Evolutionary conservation across 2,113 vertebrate species (phyloP).

Genomic region (Lasiurus cinereus): DNA sequence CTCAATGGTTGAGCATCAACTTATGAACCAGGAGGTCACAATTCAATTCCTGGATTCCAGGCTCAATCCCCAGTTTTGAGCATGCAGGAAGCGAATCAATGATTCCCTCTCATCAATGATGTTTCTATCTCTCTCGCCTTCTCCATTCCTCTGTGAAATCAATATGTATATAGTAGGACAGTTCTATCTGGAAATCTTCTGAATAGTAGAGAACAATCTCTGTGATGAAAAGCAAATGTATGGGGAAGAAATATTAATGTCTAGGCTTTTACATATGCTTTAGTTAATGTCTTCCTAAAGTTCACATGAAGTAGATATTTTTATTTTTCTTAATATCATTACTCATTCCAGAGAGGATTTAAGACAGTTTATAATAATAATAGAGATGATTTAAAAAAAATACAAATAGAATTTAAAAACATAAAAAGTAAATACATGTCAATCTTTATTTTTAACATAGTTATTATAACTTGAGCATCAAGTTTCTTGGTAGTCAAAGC

Average conservation of each 20-base stretch:
- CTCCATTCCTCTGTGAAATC: no score
- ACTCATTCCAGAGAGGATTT: constrained; percentile 30
- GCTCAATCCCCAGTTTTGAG: no score
- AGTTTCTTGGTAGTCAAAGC: background rate
- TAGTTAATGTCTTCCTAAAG: constrained; percentile 17
- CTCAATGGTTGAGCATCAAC: no score
- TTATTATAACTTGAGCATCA: background rate
- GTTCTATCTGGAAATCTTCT: constrained; percentile 5
- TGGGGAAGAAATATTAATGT: background rate
- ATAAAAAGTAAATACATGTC: background rate
- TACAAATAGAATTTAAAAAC: constrained; percentile 17
- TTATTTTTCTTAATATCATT: background rate
- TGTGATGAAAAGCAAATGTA: background rate
- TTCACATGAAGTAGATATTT: background rate
- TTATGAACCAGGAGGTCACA: no score
- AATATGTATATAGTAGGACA: background rate
- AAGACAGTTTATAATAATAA: background rate
- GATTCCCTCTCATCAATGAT: no score
- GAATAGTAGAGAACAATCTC: background rate
- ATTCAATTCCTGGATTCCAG: no score
- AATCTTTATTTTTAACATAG: constrained; percentile 47
- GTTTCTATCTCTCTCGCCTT: no score
- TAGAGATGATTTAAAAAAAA: constrained; percentile 13
- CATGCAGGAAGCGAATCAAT: no score
- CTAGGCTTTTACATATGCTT: background rate